These are phyloP conservation scores for Probaryconus sp. DNA, from an alignment of 1,140 invertebrate genomes.

Conservation along the genomic window DNA sequence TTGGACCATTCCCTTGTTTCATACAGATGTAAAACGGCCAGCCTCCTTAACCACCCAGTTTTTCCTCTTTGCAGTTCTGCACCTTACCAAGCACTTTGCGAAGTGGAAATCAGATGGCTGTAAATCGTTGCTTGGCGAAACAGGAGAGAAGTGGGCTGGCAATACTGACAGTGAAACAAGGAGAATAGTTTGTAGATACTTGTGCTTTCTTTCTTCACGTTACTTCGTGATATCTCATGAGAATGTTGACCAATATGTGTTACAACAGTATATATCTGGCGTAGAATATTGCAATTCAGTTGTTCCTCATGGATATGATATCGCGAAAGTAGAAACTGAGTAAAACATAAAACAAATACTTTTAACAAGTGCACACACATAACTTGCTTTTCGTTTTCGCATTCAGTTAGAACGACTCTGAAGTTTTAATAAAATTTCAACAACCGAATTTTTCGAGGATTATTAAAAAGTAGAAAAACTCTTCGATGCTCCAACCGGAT, in stretches of 20 bases:
- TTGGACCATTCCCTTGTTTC: conserved; percentile 11
- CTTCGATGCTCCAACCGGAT: too few relatives aligned
- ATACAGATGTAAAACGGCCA: conserved; percentile 42
- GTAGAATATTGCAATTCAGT: conserved; percentile 47
- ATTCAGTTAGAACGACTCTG: too few relatives aligned
- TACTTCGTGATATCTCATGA: conserved; percentile 56
- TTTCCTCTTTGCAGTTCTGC: conserved; percentile 44
- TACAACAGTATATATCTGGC: conserved; percentile 27
- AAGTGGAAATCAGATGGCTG: conserved; percentile 69
- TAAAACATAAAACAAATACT: conserved; percentile 47
- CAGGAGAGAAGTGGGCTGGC: conserved; percentile 48
- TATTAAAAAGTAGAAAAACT: too few relatives aligned
- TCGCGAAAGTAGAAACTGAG: conserved; percentile 26
- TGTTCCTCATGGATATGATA: conserved; percentile 47
- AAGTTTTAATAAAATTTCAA: too few relatives aligned
- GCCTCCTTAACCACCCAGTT: conserved; percentile 34
- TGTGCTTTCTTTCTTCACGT: conserved; percentile 55
- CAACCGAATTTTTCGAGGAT: too few relatives aligned
- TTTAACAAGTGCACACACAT: conserved; percentile 41
- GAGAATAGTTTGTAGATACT: conserved; percentile 57
- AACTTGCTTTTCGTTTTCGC: conserved; percentile 42
- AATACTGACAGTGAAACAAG: conserved; percentile 59
- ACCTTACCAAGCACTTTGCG: conserved; percentile 57
- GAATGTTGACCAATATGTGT: conserved; percentile 54
- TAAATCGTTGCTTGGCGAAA: conserved; percentile 69